A percentile compares a stretch with the other conserved stretches of the same genome.
Conservation (phyloP, 2,888 invertebrate species). For the Blastobasis lacticolella region DNA sequence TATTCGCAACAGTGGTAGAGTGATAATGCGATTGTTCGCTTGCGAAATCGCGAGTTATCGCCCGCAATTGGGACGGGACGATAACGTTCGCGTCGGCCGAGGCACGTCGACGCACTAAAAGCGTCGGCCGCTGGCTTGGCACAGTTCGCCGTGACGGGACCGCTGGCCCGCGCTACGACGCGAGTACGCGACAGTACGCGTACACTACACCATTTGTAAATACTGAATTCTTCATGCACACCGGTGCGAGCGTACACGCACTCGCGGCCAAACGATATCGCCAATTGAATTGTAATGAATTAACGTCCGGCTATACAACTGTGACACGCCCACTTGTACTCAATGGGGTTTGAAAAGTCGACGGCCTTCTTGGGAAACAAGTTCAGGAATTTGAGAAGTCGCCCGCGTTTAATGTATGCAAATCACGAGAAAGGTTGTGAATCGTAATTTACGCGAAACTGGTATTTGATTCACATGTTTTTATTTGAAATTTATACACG, state of each 20-base stretch:
- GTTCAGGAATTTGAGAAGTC: background rate
- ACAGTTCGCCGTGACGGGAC: slow-evolving; percentile 27
- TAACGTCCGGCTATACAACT: slow-evolving; percentile 17
- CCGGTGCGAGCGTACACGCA: slow-evolving; percentile 9
- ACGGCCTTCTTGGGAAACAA: background rate
- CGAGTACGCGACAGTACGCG: slow-evolving; percentile 16
- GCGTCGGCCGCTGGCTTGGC: slow-evolving; percentile 22
- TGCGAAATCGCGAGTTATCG: slow-evolving; percentile 21
- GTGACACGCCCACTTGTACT: background rate
- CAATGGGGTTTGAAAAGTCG: background rate
- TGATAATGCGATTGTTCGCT: slow-evolving; percentile 3
- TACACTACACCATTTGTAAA: slow-evolving; percentile 54
- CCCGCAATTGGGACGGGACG: slow-evolving; percentile 24
- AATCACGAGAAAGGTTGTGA: no score
- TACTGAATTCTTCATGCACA: slow-evolving; percentile 32
- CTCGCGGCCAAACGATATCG: slow-evolving; percentile 27
- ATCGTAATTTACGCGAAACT: no score
- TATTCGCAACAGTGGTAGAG: background rate
- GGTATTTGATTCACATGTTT: no score
- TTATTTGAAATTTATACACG: no score
- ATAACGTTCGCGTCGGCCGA: slow-evolving; percentile 33
- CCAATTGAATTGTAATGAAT: slow-evolving; percentile 28
- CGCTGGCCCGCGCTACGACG: slow-evolving; percentile 21
- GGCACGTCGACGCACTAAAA: slow-evolving; percentile 37
- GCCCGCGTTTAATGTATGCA: no score